These are phyloP conservation scores for Diarsia mendica DNA, from an alignment of 2,888 invertebrate genomes.

Conservation along the genomic window DNA sequence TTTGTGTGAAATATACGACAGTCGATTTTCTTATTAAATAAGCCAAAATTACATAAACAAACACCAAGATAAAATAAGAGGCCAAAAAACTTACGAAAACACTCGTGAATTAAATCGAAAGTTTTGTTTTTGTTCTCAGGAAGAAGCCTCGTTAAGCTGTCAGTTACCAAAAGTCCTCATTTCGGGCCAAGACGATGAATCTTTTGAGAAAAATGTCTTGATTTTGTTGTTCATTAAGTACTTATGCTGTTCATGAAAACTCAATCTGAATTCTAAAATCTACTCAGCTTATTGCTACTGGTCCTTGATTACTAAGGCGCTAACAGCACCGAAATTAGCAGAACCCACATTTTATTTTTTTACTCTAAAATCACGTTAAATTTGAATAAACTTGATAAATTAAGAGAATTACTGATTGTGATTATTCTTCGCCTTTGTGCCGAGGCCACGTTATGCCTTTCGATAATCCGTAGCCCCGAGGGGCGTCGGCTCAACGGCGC, in stretches of 20 bases:
- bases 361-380: too few relatives aligned
- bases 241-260: constrained; percentile 2
- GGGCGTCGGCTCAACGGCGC: too few relatives aligned
- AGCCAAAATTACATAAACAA: not conserved
- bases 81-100: constrained; percentile 3
- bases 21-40: not conserved
- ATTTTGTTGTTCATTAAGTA: constrained; percentile 2
- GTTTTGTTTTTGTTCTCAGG: constrained; percentile 25
- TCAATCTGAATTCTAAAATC: not conserved
- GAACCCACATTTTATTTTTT: too few relatives aligned
- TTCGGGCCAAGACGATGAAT: not conserved
- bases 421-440: too few relatives aligned
- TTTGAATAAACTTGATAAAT: too few relatives aligned
- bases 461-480: too few relatives aligned
- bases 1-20: not conserved
- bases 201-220: not conserved
- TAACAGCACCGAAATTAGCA: too few relatives aligned
- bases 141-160: constrained; percentile 21
- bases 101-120: constrained; percentile 14
- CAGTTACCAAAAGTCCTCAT: constrained; percentile 23
- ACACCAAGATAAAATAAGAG: not conserved
- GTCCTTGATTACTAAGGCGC: too few relatives aligned
- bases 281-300: not conserved
- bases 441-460: too few relatives aligned
- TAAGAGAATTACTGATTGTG: too few relatives aligned